Evolutionary conservation across 2,113 vertebrate genomes (phyloP).

Genomic region (Ibidorhyncha struthersii): DNA sequence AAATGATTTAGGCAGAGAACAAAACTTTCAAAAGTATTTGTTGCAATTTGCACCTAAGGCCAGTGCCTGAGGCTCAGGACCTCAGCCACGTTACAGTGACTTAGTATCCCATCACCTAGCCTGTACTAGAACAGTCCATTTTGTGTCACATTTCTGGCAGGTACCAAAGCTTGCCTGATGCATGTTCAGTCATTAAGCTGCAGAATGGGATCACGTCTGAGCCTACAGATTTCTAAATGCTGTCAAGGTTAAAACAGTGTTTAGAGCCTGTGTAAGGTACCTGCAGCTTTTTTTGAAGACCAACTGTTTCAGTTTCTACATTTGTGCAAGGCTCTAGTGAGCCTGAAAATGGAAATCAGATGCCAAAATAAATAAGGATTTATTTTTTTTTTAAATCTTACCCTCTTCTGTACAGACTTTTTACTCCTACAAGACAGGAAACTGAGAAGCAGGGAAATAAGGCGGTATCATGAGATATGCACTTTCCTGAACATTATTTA

Average conservation of each 20-base stretch:
- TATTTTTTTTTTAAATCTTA: background rate
- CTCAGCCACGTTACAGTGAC: background rate
- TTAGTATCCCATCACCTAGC: background rate
- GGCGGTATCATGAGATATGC: background rate
- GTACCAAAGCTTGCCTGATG: background rate
- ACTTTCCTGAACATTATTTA: background rate
- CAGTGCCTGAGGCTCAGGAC: background rate
- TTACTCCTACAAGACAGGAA: conserved; percentile 24
- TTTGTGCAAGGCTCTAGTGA: background rate
- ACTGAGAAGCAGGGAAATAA: background rate
- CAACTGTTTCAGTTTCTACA: background rate
- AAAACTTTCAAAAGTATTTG: background rate
- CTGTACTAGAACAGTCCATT: background rate
- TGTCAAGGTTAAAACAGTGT: background rate
- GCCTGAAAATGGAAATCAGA: background rate
- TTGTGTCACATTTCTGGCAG: background rate
- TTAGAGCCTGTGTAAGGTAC: background rate
- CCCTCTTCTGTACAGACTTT: background rate
- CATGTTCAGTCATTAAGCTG: background rate
- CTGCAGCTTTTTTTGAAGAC: background rate
- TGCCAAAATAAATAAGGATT: background rate
- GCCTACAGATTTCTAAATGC: background rate
- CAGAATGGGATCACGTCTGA: background rate
- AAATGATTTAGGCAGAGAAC: background rate
- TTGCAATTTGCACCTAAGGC: background rate